Evolutionary conservation across 1,140 invertebrate species (phyloP).

Genomic region (Hylaeus anthracinus): DNA sequence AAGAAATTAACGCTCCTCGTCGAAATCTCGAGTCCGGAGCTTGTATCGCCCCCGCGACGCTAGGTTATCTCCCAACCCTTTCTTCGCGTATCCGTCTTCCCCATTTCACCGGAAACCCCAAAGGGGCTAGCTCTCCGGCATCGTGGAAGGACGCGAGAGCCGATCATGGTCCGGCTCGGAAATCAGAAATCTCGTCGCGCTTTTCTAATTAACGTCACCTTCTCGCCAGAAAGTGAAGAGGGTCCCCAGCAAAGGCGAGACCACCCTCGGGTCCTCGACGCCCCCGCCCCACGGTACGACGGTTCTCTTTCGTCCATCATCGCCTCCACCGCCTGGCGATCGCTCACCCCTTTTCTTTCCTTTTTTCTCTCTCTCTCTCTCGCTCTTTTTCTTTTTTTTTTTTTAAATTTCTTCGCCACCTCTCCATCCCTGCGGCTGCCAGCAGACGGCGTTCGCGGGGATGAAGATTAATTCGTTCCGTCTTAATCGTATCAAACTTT

Average conservation of each 20-base stretch:
- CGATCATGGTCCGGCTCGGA: conserved; percentile 48
- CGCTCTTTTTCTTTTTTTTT: conserved; percentile 24
- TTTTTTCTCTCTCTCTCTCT: conserved; percentile 38
- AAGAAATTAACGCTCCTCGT: not conserved
- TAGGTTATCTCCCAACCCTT: not conserved
- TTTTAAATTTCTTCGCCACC: conserved; percentile 60
- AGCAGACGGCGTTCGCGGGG: conserved; percentile 73
- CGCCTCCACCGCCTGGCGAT: conserved; percentile 54
- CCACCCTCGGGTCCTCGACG: conserved; percentile 57
- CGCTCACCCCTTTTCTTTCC: conserved; percentile 66
- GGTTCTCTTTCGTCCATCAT: conserved; percentile 53
- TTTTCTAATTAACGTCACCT: conserved; percentile 73
- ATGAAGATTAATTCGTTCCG: conserved; percentile 82
- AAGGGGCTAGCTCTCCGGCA: conserved; percentile 12
- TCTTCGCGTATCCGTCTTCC: not conserved
- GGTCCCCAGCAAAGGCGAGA: conserved; percentile 56
- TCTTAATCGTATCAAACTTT: conserved; percentile 82
- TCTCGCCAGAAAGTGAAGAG: conserved; percentile 59
- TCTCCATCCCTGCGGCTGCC: conserved; percentile 66
- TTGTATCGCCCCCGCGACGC: not conserved
- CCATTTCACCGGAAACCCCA: not conserved
- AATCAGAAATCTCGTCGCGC: conserved; percentile 63
- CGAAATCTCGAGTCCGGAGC: not conserved
- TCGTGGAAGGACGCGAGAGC: conserved; percentile 20
- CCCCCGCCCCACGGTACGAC: conserved; percentile 46